Evolutionary conservation across 2,888 invertebrate species (phyloP), one percentile per base, ranked within the genome.

Genomic region (Rotaria socialis): DNA sequence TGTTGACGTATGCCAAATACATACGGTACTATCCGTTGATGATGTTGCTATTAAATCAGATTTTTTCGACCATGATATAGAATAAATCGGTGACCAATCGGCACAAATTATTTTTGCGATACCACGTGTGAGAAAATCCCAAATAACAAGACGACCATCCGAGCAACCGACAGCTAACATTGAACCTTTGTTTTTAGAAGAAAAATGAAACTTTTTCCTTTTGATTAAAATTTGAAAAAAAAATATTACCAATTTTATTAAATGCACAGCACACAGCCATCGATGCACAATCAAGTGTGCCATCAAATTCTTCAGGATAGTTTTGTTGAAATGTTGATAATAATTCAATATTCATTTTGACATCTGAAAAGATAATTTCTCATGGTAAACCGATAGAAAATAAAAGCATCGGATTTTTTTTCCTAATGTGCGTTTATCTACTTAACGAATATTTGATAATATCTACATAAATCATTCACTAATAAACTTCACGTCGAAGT

Each of bases 81-180:
- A 94, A 90, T 97, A 97, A 0, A 98, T 96, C 19, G 97, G 97
- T 92, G 97, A 97, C 22, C 96, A 96, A 92, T 98, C 97, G 24
- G 97, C 97, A 84, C 95, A 95, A 89, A 98, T 94, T 86, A 97
- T 95, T 93, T 99, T 99, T 0, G 97, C 97, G 88, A 98, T 96
- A 60, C 98, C 97, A 89, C 98, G 92, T 0, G 99, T 99, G 67
- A 99, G 92, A 91, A 99, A 99, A 91, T 99, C 99, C 96, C 98
- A 98, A 88, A 99, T 94, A 86, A 97, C 96, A 89, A 99, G 95
- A 88, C 97, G 94, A 10, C 99, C 99, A 92, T 99, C 99, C 90
- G 98, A 99, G 90, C 98, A 98, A 1, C 99, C 99, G 1, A 99
- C 98, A 11, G 98, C 98, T 86, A 99, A 92, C 19, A 99, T 92